Conservation (phyloP, 1,140 invertebrate species). For the Neodiprion virginianus region DNA sequence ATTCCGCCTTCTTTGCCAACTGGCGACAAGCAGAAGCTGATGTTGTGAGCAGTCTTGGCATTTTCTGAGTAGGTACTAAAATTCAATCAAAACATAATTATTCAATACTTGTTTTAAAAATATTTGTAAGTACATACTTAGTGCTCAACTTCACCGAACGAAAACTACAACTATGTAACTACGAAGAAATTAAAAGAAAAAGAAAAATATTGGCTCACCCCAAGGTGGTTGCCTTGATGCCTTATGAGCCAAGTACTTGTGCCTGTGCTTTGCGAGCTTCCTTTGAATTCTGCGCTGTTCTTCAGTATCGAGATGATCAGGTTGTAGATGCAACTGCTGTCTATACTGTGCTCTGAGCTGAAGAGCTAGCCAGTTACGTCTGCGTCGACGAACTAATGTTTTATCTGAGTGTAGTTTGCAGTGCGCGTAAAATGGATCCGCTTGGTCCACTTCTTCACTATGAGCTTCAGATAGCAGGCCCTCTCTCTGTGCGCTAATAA, state of each 20-base stretch:
- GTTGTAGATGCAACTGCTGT: slow-evolving; percentile 64
- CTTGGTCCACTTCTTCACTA: slow-evolving; percentile 91
- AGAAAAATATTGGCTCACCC: slow-evolving; percentile 67
- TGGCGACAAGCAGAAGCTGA: slow-evolving; percentile 88
- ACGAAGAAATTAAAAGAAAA: slow-evolving; percentile 21
- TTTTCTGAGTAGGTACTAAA: slow-evolving; percentile 90
- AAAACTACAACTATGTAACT: too few species aligned
- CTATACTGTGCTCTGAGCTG: slow-evolving; percentile 81
- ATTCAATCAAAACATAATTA: slow-evolving; percentile 31
- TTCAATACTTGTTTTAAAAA: background rate
- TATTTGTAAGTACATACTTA: slow-evolving; percentile 12
- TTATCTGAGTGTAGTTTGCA: slow-evolving; percentile 93
- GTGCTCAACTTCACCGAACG: background rate
- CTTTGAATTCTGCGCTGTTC: slow-evolving; percentile 78
- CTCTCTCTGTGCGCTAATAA: slow-evolving; percentile 86
- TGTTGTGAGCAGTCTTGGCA: slow-evolving; percentile 88
- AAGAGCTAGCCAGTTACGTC: slow-evolving; percentile 87
- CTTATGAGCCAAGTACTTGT: slow-evolving; percentile 79
- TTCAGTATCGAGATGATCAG: slow-evolving; percentile 64
- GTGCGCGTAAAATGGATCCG: slow-evolving; percentile 97
- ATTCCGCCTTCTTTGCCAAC: slow-evolving; percentile 84
- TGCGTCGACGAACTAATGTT: slow-evolving; percentile 77
- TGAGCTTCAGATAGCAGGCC: slow-evolving; percentile 93
- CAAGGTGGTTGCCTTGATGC: slow-evolving; percentile 80
- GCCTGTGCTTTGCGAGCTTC: slow-evolving; percentile 78